Base-by-base conservation (phyloP, 2,888 invertebrate species). In the Acleris laterana region DNA sequence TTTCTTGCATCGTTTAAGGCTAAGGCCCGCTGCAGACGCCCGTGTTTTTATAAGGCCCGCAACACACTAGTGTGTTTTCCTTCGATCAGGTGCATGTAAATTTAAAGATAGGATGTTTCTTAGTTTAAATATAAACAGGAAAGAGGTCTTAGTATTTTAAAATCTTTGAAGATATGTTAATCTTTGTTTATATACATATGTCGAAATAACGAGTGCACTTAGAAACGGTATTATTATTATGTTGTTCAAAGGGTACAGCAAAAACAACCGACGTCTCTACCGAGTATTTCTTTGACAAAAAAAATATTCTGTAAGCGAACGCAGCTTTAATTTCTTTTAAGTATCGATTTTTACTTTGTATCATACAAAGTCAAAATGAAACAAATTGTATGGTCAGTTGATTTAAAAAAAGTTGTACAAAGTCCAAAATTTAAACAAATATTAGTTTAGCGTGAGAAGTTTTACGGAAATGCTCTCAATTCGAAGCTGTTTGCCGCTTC, bases 11-110 rank as follows among this genome's bases (percentile, higher is more conserved):
- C 79, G 77, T 76, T 77, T 77, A 74, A 76, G 77, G 69, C 53
- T 60, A 71, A 74, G 70, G 71, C 68, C 73, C 73, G 74, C 77
- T 74, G 73, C 73, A 75, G 75, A 71, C 73, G 69, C 69, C 71
- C 62, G 74, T 87, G 82, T 86, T 86, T 79, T 87, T 81, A 58
- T 80, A 81, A 83, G 78, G 75, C 74, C 73, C 75, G 73, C 73
- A 77, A 74, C 77, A 79, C 75, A 79, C 77, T 71, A 63, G 62
- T 68, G 68, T 88, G 89, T 89, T 89, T 87, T 77, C 75, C 68
- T 88, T 87, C 83, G 80, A 88, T 88, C 85, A 79, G 68, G 58
- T 60, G 66, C 67, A 76, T 72, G 70, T 72, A 68, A 72, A 73
- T 73, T 72, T 69, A 49, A 60, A 65, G 55, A 65, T 55, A 55